Evolutionary conservation across 2,113 vertebrate genomes (phyloP), one percentile per base, ranked within the genome.

Genomic region (Hydrolagus affinis): DNA sequence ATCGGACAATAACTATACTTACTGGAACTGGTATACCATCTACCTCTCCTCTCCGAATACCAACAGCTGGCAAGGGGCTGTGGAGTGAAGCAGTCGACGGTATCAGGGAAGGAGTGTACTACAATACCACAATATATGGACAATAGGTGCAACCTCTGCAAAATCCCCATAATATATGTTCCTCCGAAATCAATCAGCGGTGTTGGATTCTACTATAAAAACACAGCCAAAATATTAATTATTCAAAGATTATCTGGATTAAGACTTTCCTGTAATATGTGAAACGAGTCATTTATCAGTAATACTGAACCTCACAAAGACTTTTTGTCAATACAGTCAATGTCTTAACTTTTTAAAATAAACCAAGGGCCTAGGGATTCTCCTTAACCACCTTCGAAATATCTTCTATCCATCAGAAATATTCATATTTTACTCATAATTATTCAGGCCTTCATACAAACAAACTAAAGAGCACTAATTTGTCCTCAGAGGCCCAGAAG

Each of bases 401-500:
- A 66, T 68, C 15, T 83, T 30, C 78, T 83, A 62, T 78, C n/a
- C 76, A 83, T 83, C 60, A 66, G 66, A 83, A 83, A 66, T 64
- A 64, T 64, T 83, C 60, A 83, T 64, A 83, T 68, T 83, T 83
- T 66, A 83, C 78, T 83, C 60, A 66, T 83, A 94, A 93, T 85
- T 88, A 85, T 91, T 89, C 87, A 91, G 87, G 87, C 89, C 92
- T 93, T 91, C 92, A 91, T 89, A 89, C 90, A 93, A 89, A 93
- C 92, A 94, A 90, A 93, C 94, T 96, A 93, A 95, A 95, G 93
- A 94, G 94, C 94, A 94, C 91, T 94, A 94, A 94, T 94, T 93
- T 93, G 95, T 95, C 96, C 95, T 94, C 88, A 86, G 95, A 96
- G 95, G 96, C 94, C 92, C 92, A 92, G 95, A 95, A 96, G 93